Base-by-base conservation (phyloP, 1,140 invertebrate species). In the Steinernema feltiae region DNA sequence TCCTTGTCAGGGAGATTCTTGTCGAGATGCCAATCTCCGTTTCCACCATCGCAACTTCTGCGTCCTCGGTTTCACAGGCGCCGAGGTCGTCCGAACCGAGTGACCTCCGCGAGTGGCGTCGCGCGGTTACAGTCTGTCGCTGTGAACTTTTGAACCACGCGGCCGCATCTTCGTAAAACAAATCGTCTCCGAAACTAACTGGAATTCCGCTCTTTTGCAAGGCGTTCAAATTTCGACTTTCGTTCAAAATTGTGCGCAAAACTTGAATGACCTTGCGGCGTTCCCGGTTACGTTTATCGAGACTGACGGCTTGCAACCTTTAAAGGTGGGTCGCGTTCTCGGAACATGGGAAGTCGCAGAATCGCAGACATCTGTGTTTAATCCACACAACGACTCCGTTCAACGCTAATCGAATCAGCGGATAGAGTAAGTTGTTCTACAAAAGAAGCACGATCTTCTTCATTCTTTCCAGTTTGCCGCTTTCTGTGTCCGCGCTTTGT, bases 81-180 rank as follows among this genome's bases (percentile, higher is more conserved):
- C 35, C 53, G 53, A 63, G 53, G 53, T 63, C 53, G 53, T 21
- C 15, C 53, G 53, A 63, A 63, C 53, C 24, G 53, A 63, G 53
- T 63, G 53, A 63, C 53, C 53, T 63, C 24, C 53, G 24, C 12
- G 35, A 7, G 35, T 41, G 35, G 35, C 53, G 53, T 27, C 53
- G 53, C 12, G 7, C 35, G 35, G 35, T 18, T 18, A 27, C 12
- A 63, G 24, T 15, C 24, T 63, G 7, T 27, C 53, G 15, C 3
- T n/a, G 2, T 63, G 24, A 63, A 63, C 53, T 63, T 63, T 21
- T 63, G 53, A 63, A 63, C 53, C 24, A n/a, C 15, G 12, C 53
- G 53, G 24, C 53, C 7, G 2, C 12, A 15, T 27, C 53, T 63
- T n/a, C 41, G 41, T n/a, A 3, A 27, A 63, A 21, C 7, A 15